These are phyloP conservation scores for Cheilosia pagana DNA, from an alignment of 2,888 invertebrate genomes.

Conservation along the genomic window DNA sequence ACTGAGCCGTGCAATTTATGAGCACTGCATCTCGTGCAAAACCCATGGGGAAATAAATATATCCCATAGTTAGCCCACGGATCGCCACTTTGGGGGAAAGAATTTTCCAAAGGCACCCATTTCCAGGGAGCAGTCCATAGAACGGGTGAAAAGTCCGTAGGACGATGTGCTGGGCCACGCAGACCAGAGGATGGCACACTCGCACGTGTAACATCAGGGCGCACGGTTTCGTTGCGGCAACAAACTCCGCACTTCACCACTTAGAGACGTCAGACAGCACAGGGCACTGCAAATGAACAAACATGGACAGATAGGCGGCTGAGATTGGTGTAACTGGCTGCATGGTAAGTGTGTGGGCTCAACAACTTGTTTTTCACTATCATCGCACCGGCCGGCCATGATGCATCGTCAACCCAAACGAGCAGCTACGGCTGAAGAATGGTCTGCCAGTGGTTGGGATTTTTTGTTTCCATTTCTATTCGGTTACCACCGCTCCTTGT, in stretches of 20 bases:
- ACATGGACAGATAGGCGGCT: slow-evolving; percentile 72
- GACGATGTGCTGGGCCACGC: slow-evolving; percentile 39
- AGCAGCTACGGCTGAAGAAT: slow-evolving; percentile 38
- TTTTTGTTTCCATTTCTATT: slow-evolving; percentile 43
- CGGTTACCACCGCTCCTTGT: slow-evolving; percentile 56
- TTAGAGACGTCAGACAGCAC: slow-evolving; percentile 64
- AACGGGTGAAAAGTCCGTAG: slow-evolving; percentile 52
- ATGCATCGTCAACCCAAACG: slow-evolving; percentile 53
- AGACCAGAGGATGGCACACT: slow-evolving; percentile 59
- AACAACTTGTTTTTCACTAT: slow-evolving; percentile 75
- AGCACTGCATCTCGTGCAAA: slow-evolving; percentile 14
- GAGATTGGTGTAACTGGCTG: slow-evolving; percentile 68
- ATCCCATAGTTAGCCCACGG: slow-evolving; percentile 35
- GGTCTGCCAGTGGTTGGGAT: slow-evolving; percentile 23
- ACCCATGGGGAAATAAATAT: slow-evolving; percentile 35
- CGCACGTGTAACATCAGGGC: slow-evolving; percentile 34
- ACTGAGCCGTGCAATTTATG: slow-evolving; percentile 70
- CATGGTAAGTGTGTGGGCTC: slow-evolving; percentile 70
- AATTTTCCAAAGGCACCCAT: slow-evolving; percentile 50
- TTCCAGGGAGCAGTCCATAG: slow-evolving; percentile 27
- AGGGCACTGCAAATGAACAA: slow-evolving; percentile 58
- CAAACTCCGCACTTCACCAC: slow-evolving; percentile 5
- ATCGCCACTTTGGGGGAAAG: slow-evolving; percentile 43
- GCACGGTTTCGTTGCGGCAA: slow-evolving; percentile 15
- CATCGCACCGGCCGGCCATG: slow-evolving; percentile 52